A percentile compares a stretch with the other conserved stretches of the same genome.
These are phyloP conservation scores for Pogonognathellus flavescens DNA, from an alignment of 1,140 invertebrate genomes.

Conservation along the genomic window DNA sequence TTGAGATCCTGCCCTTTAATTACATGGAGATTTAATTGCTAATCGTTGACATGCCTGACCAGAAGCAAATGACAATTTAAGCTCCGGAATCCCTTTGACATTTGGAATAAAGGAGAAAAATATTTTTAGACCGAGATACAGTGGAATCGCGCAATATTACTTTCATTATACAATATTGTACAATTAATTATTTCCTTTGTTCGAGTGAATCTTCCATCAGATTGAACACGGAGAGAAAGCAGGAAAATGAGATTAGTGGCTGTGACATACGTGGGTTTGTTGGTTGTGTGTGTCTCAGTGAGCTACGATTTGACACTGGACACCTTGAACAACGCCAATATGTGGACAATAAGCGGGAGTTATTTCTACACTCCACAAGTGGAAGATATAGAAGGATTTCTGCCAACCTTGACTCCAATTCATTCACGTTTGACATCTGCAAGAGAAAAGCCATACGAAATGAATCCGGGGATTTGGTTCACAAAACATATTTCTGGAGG, in stretches of 20 bases:
- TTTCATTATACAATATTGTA: too few relatives aligned
- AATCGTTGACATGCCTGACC: too few relatives aligned
- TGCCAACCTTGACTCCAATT: slow-evolving; percentile 10
- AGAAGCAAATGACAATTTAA: too few relatives aligned
- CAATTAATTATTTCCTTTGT: neutral
- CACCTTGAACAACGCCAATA: neutral
- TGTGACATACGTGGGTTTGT: neutral
- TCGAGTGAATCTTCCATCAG: too few relatives aligned
- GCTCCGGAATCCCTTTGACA: too few relatives aligned
- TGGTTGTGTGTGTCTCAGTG: neutral
- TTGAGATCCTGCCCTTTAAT: too few relatives aligned
- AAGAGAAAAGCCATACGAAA: neutral
- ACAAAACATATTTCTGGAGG: slow-evolving; percentile 35
- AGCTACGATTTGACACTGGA: slow-evolving; percentile 35
- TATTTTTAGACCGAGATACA: too few relatives aligned
- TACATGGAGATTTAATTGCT: too few relatives aligned
- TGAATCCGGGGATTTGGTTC: slow-evolving; percentile 49
- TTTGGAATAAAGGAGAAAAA: too few relatives aligned
- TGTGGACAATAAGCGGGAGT: slow-evolving; percentile 15
- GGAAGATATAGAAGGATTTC: slow-evolving; percentile 16
- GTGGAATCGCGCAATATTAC: too few relatives aligned
- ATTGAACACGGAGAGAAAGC: neutral
- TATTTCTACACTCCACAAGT: slow-evolving; percentile 12
- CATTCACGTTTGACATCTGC: slow-evolving; percentile 3
- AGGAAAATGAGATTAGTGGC: neutral